Conservation (phyloP, 2,888 invertebrate species). For the Allygus modestus region DNA sequence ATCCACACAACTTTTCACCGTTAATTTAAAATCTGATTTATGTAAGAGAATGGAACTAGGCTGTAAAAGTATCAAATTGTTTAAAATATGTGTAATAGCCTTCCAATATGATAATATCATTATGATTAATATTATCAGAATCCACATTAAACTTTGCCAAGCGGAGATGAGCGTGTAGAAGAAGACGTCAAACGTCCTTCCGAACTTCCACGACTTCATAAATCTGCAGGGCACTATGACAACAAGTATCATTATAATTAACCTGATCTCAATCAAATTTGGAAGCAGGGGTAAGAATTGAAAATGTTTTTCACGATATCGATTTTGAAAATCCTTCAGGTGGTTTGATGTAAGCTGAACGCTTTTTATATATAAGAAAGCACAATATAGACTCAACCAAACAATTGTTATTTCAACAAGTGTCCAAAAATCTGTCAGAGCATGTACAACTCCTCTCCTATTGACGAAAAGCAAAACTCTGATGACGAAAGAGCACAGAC, state of each 20-base stretch:
- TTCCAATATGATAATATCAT: background rate
- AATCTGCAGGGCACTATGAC: background rate
- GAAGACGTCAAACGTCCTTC: background rate
- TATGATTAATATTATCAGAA: background rate
- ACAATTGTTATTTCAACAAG: background rate
- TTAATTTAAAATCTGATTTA: background rate
- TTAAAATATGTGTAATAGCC: background rate
- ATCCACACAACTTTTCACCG: background rate
- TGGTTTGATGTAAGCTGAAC: background rate
- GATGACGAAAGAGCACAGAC: background rate
- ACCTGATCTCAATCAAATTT: background rate
- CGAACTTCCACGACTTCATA: constrained; percentile 1
- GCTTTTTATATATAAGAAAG: background rate
- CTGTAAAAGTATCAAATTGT: background rate
- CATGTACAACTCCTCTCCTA: background rate
- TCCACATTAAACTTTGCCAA: background rate
- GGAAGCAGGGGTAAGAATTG: background rate
- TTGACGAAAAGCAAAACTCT: background rate
- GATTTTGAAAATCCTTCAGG: background rate
- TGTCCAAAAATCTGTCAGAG: background rate
- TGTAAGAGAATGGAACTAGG: background rate
- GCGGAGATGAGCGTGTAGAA: background rate
- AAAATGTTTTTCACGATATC: background rate
- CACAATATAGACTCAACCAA: background rate
- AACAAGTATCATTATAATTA: background rate